phyloP scores from a whole-genome alignment of 2,888 invertebrate species.

The Lucinisca nassula region DNA sequence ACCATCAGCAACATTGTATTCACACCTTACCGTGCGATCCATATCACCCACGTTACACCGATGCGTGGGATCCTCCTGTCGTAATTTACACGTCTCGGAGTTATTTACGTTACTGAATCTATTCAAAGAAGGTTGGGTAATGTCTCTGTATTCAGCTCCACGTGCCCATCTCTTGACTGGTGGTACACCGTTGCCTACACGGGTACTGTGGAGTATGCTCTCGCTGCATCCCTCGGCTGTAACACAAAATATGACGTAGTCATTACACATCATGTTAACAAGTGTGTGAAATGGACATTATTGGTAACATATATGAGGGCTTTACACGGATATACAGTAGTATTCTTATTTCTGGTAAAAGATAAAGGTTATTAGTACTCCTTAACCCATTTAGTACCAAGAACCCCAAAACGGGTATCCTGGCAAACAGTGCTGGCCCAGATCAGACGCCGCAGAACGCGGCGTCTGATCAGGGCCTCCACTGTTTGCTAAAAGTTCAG shows the following conservation, averaged over 20 bases:
- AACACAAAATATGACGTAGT: conserved; percentile 12
- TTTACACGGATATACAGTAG: too few species aligned
- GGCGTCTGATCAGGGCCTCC: too few species aligned
- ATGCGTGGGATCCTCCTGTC: neutral
- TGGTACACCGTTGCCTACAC: conserved; percentile 54
- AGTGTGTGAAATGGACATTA: too few species aligned
- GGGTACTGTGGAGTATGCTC: conserved; percentile 50
- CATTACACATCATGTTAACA: too few species aligned
- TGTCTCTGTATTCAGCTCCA: conserved; percentile 23
- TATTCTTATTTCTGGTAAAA: too few species aligned
- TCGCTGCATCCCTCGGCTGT: conserved; percentile 66
- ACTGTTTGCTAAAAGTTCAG: too few species aligned
- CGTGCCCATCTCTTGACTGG: conserved; percentile 32
- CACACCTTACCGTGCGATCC: neutral
- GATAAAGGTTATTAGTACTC: too few species aligned
- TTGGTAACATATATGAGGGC: too few species aligned
- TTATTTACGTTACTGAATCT: neutral
- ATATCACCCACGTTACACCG: neutral
- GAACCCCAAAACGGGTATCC: too few species aligned
- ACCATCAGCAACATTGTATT: neutral
- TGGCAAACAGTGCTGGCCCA: too few species aligned
- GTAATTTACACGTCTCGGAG: neutral
- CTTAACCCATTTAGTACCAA: too few species aligned
- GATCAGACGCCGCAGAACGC: too few species aligned
- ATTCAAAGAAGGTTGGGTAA: neutral